Conservation (phyloP, 1,140 invertebrate species). For the Pseudomyrmex cubaensis region DNA sequence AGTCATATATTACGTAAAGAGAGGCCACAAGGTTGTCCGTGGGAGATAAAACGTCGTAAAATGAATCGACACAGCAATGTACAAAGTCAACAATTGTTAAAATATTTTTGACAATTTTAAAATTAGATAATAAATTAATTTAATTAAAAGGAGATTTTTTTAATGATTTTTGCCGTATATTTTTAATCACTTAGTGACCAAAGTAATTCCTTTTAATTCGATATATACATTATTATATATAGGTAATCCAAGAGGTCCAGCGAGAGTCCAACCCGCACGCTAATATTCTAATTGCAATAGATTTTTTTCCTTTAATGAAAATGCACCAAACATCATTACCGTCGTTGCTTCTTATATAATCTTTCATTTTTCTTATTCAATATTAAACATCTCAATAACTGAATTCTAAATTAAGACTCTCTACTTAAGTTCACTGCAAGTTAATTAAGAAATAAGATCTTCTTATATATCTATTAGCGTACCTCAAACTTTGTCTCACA, state of each 20-base stretch:
- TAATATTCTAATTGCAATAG: conserved; percentile 2
- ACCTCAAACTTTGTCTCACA: not conserved
- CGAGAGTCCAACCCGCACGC: too few relatives aligned
- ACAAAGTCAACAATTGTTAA: too few relatives aligned
- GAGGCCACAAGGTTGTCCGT: too few relatives aligned
- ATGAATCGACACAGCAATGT: too few relatives aligned
- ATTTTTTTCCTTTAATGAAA: conserved; percentile 14
- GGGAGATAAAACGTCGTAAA: too few relatives aligned
- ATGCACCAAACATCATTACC: not conserved
- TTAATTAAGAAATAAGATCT: conserved; percentile 39
- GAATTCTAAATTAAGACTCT: conserved; percentile 21
- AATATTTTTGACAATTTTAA: not conserved
- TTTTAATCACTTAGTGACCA: not conserved
- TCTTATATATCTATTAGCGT: conserved; percentile 7
- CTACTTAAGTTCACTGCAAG: conserved; percentile 8
- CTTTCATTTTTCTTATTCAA: not conserved
- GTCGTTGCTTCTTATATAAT: conserved; percentile 5
- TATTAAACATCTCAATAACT: conserved; percentile 24
- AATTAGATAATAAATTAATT: too few relatives aligned
- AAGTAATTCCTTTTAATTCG: not conserved
- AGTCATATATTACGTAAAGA: too few relatives aligned
- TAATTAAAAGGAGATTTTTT: not conserved
- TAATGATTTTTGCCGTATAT: not conserved
- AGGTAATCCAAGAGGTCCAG: too few relatives aligned
- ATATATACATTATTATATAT: not conserved